Conservation (phyloP, 2,888 invertebrate genomes). For the Tenthredo livida region DNA sequence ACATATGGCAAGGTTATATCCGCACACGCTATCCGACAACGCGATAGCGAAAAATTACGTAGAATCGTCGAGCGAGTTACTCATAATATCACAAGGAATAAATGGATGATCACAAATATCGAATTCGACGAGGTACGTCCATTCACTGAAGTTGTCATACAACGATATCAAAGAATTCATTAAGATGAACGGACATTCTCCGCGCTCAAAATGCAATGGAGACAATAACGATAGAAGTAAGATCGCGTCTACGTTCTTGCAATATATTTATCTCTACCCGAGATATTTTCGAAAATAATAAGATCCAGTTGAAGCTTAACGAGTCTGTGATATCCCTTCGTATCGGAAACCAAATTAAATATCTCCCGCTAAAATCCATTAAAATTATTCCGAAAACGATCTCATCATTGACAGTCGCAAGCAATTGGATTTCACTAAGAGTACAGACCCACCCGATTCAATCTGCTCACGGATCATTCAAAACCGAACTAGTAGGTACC, state of each 20-base stretch:
- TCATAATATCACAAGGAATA: constrained; percentile 3
- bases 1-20: constrained; percentile 39
- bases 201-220: constrained; percentile 57
- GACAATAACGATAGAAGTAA: constrained; percentile 71
- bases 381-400: constrained; percentile 71
- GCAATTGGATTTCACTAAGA: constrained; percentile 73
- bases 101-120: constrained; percentile 13
- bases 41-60: neutral
- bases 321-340: constrained; percentile 67
- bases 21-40: neutral
- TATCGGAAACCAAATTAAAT: constrained; percentile 63
- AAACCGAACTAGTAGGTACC: constrained; percentile 67
- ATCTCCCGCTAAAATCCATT: constrained; percentile 63
- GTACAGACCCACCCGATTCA: constrained; percentile 69
- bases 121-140: neutral
- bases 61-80: neutral
- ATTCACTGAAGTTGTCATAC: neutral
- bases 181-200: constrained; percentile 33
- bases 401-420: constrained; percentile 68
- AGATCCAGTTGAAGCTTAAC: constrained; percentile 66
- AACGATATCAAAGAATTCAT: neutral
- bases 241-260: constrained; percentile 71
- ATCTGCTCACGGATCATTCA: constrained; percentile 69
- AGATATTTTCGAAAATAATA: constrained; percentile 59
- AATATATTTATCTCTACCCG: constrained; percentile 70